A percentile compares a stretch with the other conserved stretches of the same genome.
These are phyloP conservation scores for Sebastes taczanowskii DNA, from an alignment of 2,797 vertebrate species.

Conservation along the genomic window DNA sequence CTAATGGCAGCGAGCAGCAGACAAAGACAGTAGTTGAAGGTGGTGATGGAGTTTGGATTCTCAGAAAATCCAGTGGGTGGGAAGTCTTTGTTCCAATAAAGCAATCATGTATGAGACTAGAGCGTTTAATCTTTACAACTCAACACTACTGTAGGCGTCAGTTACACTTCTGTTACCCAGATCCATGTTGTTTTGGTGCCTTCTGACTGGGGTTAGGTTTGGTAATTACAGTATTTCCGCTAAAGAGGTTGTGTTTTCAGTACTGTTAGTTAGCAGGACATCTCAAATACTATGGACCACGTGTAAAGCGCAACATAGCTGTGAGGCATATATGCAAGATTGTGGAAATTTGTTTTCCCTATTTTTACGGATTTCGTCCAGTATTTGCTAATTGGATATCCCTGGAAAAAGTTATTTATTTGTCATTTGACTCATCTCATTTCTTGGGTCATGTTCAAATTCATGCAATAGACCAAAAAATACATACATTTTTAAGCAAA, in stretches of 20 bases:
- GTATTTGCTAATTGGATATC: not conserved
- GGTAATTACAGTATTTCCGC: not conserved
- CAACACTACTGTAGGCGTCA: not conserved
- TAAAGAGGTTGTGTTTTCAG: not conserved
- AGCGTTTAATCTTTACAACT: not conserved
- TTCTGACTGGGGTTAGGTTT: not conserved
- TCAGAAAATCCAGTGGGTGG: not conserved
- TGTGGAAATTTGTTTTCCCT: not conserved
- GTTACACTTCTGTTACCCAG: not conserved
- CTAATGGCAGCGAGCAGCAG: not conserved
- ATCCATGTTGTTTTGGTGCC: not conserved
- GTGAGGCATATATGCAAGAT: not conserved
- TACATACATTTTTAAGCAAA: not conserved
- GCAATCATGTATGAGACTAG: not conserved
- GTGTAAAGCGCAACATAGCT: too few species aligned
- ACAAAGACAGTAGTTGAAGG: not conserved
- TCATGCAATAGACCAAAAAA: not conserved
- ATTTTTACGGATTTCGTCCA: not conserved
- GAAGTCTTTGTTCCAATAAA: constrained; percentile 6
- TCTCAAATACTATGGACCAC: not conserved
- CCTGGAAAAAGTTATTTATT: not conserved
- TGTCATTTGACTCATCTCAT: not conserved
- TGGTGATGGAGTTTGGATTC: not conserved
- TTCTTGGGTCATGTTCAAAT: not conserved
- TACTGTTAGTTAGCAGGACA: not conserved